A percentile compares a stretch with the other conserved stretches of the same genome.
These are phyloP conservation scores for Phymorhynchus buccinoides DNA, from an alignment of 1,140 invertebrate species.

Conservation along the genomic window DNA sequence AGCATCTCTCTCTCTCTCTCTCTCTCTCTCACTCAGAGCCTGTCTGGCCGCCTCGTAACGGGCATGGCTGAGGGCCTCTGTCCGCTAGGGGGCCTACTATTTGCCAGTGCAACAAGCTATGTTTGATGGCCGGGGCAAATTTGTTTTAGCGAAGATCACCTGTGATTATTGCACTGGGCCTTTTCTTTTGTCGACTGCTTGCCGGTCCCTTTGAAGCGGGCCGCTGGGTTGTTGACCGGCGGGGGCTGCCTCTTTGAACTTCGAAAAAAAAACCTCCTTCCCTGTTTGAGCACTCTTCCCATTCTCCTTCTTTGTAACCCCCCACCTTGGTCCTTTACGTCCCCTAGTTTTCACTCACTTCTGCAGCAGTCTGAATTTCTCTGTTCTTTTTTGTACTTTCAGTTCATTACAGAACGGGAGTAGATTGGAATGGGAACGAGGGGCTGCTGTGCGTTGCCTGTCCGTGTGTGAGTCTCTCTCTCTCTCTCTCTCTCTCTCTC, in stretches of 20 bases:
- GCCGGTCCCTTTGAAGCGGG: constrained; percentile 53
- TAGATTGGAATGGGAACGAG: no score
- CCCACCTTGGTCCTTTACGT: neutral
- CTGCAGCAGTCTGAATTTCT: constrained; percentile 1
- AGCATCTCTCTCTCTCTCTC: no score
- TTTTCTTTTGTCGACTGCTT: constrained; percentile 48
- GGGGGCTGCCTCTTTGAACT: constrained; percentile 50
- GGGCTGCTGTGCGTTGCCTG: no score
- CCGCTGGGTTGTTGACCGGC: constrained; percentile 44
- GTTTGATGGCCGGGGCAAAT: constrained; percentile 56
- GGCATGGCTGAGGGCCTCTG: constrained; percentile 16
- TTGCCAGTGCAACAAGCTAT: constrained; percentile 45
- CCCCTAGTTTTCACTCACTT: neutral
- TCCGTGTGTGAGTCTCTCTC: no score
- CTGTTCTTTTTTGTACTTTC: constrained; percentile 34
- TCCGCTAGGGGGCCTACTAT: constrained; percentile 37
- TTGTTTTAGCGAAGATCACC: constrained; percentile 55
- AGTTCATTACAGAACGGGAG: no score
- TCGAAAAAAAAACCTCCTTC: constrained; percentile 46
- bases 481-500: no score
- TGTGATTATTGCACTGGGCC: constrained; percentile 54
- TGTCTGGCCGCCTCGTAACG: neutral
- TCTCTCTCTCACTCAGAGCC: constrained; percentile 12
- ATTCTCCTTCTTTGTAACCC: neutral
- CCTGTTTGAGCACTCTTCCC: constrained; percentile 40